These are phyloP conservation scores for Scalopus aquaticus DNA, from an alignment of 2,113 vertebrate species.

Conservation along the genomic window DNA sequence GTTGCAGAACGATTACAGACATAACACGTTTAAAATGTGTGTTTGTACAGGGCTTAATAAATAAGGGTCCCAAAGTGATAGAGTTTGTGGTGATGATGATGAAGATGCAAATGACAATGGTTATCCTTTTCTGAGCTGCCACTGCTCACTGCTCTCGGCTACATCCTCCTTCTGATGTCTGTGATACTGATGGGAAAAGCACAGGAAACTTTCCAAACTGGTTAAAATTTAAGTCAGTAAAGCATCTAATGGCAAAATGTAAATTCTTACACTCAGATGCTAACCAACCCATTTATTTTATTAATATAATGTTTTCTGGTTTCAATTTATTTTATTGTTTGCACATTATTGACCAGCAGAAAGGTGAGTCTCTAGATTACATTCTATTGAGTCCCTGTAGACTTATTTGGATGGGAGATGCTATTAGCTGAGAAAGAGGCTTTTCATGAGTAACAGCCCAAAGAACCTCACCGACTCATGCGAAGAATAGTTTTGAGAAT, in stretches of 20 bases:
- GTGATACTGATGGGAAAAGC: not conserved
- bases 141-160: not conserved
- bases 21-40: not conserved
- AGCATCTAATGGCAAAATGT: not conserved
- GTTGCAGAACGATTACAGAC: not conserved
- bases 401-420: not conserved
- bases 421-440: not conserved
- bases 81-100: not conserved
- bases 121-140: not conserved
- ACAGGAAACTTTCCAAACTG: not conserved
- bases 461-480: not conserved
- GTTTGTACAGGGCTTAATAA: not conserved
- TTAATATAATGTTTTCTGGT: not conserved
- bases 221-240: conserved; percentile 19
- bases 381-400: not conserved
- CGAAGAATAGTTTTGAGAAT: not conserved
- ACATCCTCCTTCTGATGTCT: not conserved
- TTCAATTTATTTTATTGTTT: not conserved
- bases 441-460: not conserved
- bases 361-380: not conserved
- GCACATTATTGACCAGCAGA: not conserved
- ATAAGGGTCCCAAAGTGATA: not conserved
- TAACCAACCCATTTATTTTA: not conserved
- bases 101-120: not conserved
- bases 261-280: not conserved